These are phyloP conservation scores for Anomalospiza imberbis DNA, from an alignment of 2,797 vertebrate genomes.

Conservation along the genomic window DNA sequence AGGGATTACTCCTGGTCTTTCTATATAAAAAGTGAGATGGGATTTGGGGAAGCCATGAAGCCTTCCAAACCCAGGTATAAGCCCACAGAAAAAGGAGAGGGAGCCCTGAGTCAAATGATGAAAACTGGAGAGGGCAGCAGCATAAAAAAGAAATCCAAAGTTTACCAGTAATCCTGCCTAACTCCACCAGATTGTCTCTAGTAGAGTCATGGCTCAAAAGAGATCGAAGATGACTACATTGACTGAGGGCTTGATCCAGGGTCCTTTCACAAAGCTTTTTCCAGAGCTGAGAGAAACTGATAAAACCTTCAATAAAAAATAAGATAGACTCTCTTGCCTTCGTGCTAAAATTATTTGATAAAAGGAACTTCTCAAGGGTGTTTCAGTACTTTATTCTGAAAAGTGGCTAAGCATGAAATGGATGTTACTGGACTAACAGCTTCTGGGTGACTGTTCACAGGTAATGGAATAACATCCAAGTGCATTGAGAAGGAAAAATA, in stretches of 20 bases:
- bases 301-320: not conserved
- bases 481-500: not conserved
- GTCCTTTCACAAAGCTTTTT: not conserved
- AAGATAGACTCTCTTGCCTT: not conserved
- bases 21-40: not conserved
- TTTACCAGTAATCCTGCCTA: slow-evolving; percentile 41
- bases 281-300: not conserved
- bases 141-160: not conserved
- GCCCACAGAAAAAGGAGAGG: not conserved
- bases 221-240: not conserved
- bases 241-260: not conserved
- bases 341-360: not conserved
- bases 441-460: not conserved
- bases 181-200: not conserved
- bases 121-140: not conserved
- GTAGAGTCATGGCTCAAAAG: not conserved
- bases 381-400: not conserved
- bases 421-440: not conserved
- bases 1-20: not conserved
- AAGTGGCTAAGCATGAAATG: not conserved
- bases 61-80: not conserved
- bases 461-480: slow-evolving; percentile 15
- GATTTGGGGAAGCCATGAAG: not conserved
- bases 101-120: not conserved
- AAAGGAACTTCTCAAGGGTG: not conserved